phyloP scores from a whole-genome alignment of 2,888 invertebrate genomes.

The Diarsia mendica region DNA sequence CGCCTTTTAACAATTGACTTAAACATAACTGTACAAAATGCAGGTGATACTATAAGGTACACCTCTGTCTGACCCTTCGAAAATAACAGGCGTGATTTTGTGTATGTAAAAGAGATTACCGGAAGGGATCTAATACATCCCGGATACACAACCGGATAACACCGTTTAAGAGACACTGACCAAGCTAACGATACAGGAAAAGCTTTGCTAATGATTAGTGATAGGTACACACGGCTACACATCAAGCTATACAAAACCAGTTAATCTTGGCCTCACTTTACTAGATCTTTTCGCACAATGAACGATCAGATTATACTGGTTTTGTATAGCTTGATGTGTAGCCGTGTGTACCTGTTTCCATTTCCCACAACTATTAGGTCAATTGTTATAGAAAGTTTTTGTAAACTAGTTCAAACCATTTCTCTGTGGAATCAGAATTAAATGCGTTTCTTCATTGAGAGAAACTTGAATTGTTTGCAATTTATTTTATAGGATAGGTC shows the following conservation, averaged over 20 bases:
- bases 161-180: background rate
- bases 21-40: background rate
- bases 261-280: no score
- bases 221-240: no score
- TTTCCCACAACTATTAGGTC: conserved; percentile 22
- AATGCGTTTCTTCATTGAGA: conserved; percentile 1
- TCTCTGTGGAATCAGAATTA: conserved; percentile 29
- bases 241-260: no score
- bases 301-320: no score
- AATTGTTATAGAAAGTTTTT: conserved; percentile 58
- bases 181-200: background rate
- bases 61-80: background rate
- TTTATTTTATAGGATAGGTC: conserved; percentile 4
- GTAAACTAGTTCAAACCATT: conserved; percentile 46
- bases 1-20: no score
- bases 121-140: background rate
- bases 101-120: background rate
- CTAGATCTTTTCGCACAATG: no score
- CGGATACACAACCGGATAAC: background rate
- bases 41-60: background rate
- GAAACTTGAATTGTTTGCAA: conserved; percentile 13
- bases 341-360: background rate
- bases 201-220: background rate
- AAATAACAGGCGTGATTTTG: background rate
- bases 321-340: no score